Conservation (phyloP, 2,797 vertebrate genomes). For the Steatocranus sp. region DNA sequence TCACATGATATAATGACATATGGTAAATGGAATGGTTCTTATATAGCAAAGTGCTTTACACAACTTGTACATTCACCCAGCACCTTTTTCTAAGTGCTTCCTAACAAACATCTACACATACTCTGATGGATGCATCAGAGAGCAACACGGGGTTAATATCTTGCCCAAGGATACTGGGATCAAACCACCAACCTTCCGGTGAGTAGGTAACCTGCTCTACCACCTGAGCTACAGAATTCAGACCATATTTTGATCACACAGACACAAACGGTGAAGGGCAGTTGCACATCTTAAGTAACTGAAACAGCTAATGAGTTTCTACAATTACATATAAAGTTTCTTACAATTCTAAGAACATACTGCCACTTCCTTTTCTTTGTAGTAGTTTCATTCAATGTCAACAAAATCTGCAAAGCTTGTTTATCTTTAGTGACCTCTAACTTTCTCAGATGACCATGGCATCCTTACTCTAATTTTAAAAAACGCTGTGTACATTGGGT, state of each 20-base stretch:
- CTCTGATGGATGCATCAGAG: neutral
- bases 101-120: neutral
- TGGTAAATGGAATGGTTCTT: neutral
- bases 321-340: neutral
- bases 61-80: neutral
- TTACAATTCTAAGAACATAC: neutral
- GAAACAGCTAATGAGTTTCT: neutral
- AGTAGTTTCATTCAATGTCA: neutral
- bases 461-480: neutral
- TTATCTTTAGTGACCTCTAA: neutral
- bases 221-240: neutral
- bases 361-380: neutral
- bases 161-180: neutral
- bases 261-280: neutral
- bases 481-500: rapidly evolving
- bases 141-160: neutral
- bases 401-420: neutral
- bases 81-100: neutral
- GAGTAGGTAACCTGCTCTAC: neutral
- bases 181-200: neutral
- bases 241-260: neutral
- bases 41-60: neutral
- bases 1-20: neutral
- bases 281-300: neutral
- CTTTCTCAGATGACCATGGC: neutral